These are phyloP conservation scores for Camponotus floridanus DNA, from an alignment of 1,140 invertebrate species.

Conservation along the genomic window DNA sequence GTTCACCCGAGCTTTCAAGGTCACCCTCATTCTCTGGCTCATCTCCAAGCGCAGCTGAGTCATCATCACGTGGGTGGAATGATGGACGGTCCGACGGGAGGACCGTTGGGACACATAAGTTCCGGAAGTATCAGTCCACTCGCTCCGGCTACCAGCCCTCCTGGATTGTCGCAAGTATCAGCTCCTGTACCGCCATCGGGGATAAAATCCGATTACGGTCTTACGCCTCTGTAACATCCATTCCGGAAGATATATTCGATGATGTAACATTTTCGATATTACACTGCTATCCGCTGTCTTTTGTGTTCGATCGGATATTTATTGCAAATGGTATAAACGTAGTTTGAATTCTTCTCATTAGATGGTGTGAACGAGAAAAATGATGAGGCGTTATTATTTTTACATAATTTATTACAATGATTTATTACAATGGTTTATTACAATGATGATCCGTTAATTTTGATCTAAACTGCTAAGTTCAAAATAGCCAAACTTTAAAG, in stretches of 20 bases:
- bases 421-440: too few relatives aligned
- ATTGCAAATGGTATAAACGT: conserved; percentile 15
- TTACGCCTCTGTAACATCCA: conserved; percentile 90
- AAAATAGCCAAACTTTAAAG: background rate
- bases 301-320: conserved; percentile 34
- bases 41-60: conserved; percentile 84
- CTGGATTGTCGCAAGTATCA: conserved; percentile 75
- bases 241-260: conserved; percentile 40
- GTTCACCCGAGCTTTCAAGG: conserved; percentile 82
- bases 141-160: conserved; percentile 83
- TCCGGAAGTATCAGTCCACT: conserved; percentile 86
- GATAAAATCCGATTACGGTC: conserved; percentile 91
- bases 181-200: conserved; percentile 83
- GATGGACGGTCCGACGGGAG: conserved; percentile 82
- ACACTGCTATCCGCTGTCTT: background rate
- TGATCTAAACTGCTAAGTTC: background rate
- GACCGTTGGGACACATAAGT: conserved; percentile 83
- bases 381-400: background rate
- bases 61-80: conserved; percentile 85
- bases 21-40: conserved; percentile 85
- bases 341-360: conserved; percentile 23
- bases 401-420: too few relatives aligned
- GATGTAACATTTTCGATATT: conserved; percentile 12
- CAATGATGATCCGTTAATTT: too few relatives aligned
- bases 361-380: background rate